Base-by-base conservation (phyloP, 2,797 vertebrate species). In the Dipus sagitta region DNA sequence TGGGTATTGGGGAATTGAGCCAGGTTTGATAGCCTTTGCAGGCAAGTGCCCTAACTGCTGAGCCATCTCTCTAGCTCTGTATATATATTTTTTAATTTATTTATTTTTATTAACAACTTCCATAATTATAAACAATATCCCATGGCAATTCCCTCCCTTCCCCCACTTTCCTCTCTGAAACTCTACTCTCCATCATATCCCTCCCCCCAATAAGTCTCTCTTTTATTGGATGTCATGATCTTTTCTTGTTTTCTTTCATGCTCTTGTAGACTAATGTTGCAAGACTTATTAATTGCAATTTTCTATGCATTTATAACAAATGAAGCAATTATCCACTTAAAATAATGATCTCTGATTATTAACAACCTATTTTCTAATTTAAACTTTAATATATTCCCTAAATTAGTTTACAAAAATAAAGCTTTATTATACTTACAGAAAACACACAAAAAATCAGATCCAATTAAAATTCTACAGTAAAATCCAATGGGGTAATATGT, bases 241-340 rank as follows among this genome's bases (percentile, higher is more conserved):
- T 38, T 38, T 38, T 38, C 3, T 38, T 38, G 38, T 6, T 68
- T 72, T 82, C 82, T 38, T 26, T 54, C 52, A 18, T 67, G 2
- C 0, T 15, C 6, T 52, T 79, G 6, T 18, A 32, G 18, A n/a
- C 1, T 3, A 38, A 30, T 47, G 20, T 72, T 68, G 62, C 2
- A 79, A 67, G 13, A 60, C 17, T 52, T 8, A 0, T 32, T 3
- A 23, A 3, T 72, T 64, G 47, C 23, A 88, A 74, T 84, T 80
- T 84, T 83, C 54, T 88, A 54, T 47, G 62, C 42, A 30, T 75
- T 87, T 84, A 26, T 91, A 86, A 85, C 13, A 89, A 90, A 42
- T 47, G 80, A 83, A 54, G 83, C 65, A 75, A 2, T 64, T 76
- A 20, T 88, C 47, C 28, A 7, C 79, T 62, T 74, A 68, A 84